Percentiles rank a stretch among this genome's conserved stretches.
Conservation (phyloP, 1,140 invertebrate genomes). For the Tachypleus tridentatus region DNA sequence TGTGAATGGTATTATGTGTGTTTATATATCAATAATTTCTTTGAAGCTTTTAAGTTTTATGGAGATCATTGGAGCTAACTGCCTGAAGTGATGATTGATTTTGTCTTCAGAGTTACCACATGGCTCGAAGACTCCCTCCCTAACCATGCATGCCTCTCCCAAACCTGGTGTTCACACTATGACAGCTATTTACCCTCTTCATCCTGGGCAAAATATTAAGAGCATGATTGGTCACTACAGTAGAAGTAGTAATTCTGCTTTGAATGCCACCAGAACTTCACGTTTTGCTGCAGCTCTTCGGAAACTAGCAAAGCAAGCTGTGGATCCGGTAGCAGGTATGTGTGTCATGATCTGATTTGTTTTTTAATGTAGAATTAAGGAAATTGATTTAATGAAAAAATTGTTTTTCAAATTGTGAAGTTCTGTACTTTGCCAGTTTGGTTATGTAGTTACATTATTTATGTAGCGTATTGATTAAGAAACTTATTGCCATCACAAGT, state of each 20-base stretch:
- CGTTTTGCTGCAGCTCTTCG: slow-evolving; percentile 64
- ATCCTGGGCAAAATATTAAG: slow-evolving; percentile 5
- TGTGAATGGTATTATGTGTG: no score
- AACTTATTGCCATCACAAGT: no score
- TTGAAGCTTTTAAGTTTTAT: no score
- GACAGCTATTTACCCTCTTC: slow-evolving; percentile 10
- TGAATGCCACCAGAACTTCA: slow-evolving; percentile 27
- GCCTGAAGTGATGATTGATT: no score
- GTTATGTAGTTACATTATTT: no score
- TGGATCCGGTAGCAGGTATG: slow-evolving; percentile 29
- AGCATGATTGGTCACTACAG: slow-evolving; percentile 8
- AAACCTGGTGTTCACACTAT: slow-evolving; percentile 10
- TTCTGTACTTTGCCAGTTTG: no score
- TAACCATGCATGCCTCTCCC: slow-evolving; percentile 28
- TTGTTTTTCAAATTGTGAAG: no score
- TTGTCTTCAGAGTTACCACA: slow-evolving; percentile 29
- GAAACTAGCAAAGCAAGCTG: slow-evolving; percentile 65
- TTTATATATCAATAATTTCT: no score
- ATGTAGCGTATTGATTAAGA: no score
- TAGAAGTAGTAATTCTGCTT: slow-evolving; percentile 9
- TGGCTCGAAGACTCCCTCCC: slow-evolving; percentile 31
- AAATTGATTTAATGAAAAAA: no score
- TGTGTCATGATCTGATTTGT: not conserved
- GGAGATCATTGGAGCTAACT: no score
- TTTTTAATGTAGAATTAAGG: no score